Evolutionary conservation across 1,140 invertebrate species (phyloP), one percentile per base, ranked within the genome.

Genomic region (Drosophila ogumai): DNA sequence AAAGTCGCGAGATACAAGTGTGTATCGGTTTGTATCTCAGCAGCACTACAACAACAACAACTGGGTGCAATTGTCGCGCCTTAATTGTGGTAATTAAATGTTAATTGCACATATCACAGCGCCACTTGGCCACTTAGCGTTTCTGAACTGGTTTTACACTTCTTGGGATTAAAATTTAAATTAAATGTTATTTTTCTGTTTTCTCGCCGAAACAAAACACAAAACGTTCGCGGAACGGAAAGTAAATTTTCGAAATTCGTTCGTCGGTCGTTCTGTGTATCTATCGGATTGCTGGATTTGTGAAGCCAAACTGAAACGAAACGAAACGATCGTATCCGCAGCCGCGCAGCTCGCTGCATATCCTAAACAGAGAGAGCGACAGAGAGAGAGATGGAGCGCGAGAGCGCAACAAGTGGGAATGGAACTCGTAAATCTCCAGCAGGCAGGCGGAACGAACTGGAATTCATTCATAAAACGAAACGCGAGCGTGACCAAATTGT

Each of bases 271-370:
- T 76, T 87, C 82, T 92, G 81, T 92, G 91, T 91, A 91, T 92
- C 91, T 92, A 91, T 91, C 80, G 91, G 84, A 90, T 92, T 78
- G 84, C 80, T 87, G 85, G 85, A 88, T 86, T 86, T 79, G 82
- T 86, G 71, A 86, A 86, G 82, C 74, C 84, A 88, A 88, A 91
- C 90, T 91, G 85, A 91, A 91, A 91, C 90, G 90, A 91, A 92
- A 87, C 91, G 90, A 91, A 91, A 87, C 91, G 90, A 88, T 88
- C 85, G 81, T 54, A 59, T 81, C 74, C 76, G 74, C 66, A 69
- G 82, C 40, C 63, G 49, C 44, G 50, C 50, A 36, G 50, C 32
- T 54, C 65, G 82, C 38, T 73, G 73, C 58, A 84, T 85, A 81
- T 91, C 91, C 90, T 90, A 87, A 84, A 66, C 86, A 91, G 78